Base-by-base conservation (phyloP, 2,888 invertebrate species). In the Melitaea athalia region DNA sequence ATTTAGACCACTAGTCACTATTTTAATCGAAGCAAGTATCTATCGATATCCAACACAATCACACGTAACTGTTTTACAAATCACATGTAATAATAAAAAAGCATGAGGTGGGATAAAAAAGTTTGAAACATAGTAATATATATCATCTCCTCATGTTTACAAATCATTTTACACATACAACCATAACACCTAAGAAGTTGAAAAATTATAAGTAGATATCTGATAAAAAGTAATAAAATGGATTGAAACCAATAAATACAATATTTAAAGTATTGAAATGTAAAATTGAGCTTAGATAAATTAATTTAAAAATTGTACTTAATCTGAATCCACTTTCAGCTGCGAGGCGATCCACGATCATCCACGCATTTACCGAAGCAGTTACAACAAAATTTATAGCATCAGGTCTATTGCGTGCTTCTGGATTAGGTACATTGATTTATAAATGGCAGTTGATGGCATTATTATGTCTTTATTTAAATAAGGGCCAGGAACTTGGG, bases 301-400 rank as follows among this genome's bases (percentile, higher is more conserved):
- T 57, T 42, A 57, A 33, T 42, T 57, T 5, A 15, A 57, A 57
- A 57, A 42, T 10, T 42, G 6, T 33, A 8, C 14, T 15, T 42
- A 38, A 42, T 66, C 17, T 14, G 52, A 63, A 63, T 63, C 49
- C 63, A 61, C 47, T 64, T 50, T 68, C 45, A 17, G 59, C 62
- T 11, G 59, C 50, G 63, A 63, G 59, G 50, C 59, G 63, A 64
- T 63, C 68, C 70, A 61, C 68, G 59, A 43, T 50, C 59, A 64
- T 63, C 68, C 70, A 61, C 68, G 68, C 70, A 64, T 70, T 64
- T 61, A 61, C 66, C 66, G 59, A 45, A 59, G 81, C 85, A 85
- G 84, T 86, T 88, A 81, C 79, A 76, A 73, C 74, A 81, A 82
- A 84, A 89, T 88, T 89, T 86, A 87, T 85, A 77, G 74, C 70